These are phyloP conservation scores for Bombus waltoni DNA, from an alignment of 1,140 invertebrate species.

Conservation along the genomic window DNA sequence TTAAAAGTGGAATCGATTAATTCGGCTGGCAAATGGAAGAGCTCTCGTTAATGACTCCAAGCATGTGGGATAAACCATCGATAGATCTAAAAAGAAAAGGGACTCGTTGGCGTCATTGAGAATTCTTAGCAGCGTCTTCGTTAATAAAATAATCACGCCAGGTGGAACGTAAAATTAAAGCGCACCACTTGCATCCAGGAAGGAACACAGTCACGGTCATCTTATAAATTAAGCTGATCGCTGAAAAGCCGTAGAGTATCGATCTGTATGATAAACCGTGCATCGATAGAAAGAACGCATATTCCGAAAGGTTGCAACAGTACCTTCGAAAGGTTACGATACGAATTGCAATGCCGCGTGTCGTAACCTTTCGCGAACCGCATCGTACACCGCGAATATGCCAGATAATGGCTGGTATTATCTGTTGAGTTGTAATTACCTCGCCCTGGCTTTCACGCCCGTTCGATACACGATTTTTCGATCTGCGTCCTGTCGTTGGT, in stretches of 20 bases:
- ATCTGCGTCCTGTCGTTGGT: neutral
- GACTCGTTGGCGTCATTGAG: neutral
- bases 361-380: conserved; percentile 64
- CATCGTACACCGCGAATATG: conserved; percentile 31
- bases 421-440: conserved; percentile 60
- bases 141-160: neutral
- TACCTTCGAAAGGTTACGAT: conserved; percentile 58
- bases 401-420: conserved; percentile 61
- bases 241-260: conserved; percentile 48
- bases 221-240: conserved; percentile 57
- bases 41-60: neutral
- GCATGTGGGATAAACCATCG: neutral
- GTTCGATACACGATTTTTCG: conserved; percentile 32
- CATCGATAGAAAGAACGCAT: conserved; percentile 10
- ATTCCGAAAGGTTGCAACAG: conserved; percentile 61
- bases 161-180: neutral
- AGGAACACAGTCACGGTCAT: neutral
- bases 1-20: no score
- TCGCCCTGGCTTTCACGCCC: conserved; percentile 25
- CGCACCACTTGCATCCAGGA: neutral
- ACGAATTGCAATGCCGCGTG: conserved; percentile 61
- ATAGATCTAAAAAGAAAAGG: neutral
- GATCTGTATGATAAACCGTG: conserved; percentile 61
- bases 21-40: no score
- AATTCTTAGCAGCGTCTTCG: neutral